Percentiles rank a stretch among this genome's conserved stretches.
phyloP scores from a whole-genome alignment of 23 tunicate genomes.

The Diplosoma virens region DNA sequence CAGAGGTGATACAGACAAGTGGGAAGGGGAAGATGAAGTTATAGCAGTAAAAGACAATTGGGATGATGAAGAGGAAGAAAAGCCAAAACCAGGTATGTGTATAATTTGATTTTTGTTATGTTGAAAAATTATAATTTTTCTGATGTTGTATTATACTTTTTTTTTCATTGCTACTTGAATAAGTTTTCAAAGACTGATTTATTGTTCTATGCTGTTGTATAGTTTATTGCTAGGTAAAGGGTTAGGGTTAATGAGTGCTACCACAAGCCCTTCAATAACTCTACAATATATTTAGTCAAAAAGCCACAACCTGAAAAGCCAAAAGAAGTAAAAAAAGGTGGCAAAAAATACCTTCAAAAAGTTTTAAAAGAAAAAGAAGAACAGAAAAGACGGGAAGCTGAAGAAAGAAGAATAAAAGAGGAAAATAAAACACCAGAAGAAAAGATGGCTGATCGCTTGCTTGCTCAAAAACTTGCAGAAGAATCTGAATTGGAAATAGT shows the following conservation, averaged over 20 bases:
- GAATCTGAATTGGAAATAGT: constrained; percentile 75
- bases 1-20: constrained; percentile 43
- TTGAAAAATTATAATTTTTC: no score
- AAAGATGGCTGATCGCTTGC: constrained; percentile 66
- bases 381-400: constrained; percentile 37
- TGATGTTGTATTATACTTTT: no score
- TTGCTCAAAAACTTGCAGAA: constrained; percentile 79
- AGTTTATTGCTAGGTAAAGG: no score
- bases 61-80: constrained; percentile 89
- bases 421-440: constrained; percentile 84
- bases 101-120: no score
- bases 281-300: no score
- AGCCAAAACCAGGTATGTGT: background rate
- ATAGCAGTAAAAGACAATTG: constrained; percentile 77
- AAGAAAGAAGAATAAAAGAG: constrained; percentile 46
- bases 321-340: constrained; percentile 60
- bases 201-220: no score
- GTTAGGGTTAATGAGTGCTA: no score
- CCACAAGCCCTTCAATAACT: no score
- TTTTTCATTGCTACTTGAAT: no score
- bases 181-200: no score
- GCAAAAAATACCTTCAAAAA: constrained; percentile 45
- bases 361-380: constrained; percentile 74
- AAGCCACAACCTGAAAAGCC: constrained; percentile 17
- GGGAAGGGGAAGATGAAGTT: constrained; percentile 96